These are phyloP conservation scores for Holothuria leucospilota DNA, from an alignment of 53 echinoderm and acorn worm genomes.

Conservation along the genomic window DNA sequence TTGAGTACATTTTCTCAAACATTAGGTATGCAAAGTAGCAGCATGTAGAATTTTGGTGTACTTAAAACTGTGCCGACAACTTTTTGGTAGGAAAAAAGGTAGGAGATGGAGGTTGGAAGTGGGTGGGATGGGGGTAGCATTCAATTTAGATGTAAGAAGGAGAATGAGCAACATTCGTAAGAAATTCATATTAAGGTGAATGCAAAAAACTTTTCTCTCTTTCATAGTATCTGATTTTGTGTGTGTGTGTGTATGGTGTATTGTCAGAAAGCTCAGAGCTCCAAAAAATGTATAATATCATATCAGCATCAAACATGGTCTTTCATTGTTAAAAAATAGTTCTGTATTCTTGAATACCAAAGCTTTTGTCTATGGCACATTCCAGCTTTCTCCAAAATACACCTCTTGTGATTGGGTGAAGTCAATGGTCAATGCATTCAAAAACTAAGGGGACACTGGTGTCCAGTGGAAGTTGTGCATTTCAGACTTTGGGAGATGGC, in stretches of 20 bases:
- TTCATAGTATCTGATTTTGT: background rate
- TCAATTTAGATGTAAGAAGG: no score
- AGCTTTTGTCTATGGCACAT: constrained; percentile 27
- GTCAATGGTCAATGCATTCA: background rate
- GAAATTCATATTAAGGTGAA: no score
- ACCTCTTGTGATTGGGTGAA: constrained; percentile 3
- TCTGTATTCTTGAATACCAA: constrained; percentile 36
- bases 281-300: constrained; percentile 18
- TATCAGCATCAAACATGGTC: constrained; percentile 37
- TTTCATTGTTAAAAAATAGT: constrained; percentile 22
- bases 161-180: no score
- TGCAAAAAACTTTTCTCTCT: background rate
- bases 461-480: constrained; percentile 32
- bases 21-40: no score
- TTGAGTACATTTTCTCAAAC: no score
- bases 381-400: background rate
- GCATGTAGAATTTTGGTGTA: no score
- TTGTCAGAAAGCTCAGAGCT: constrained; percentile 33
- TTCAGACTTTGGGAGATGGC: constrained; percentile 18
- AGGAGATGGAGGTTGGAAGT: no score
- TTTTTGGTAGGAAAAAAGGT: no score
- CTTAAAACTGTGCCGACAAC: no score
- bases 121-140: no score
- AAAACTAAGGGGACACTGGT: background rate
- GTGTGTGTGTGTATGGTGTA: constrained; percentile 19